Conservation (phyloP, 35 echinoderm and acorn worm genomes). For the Apostichopus californicus region DNA sequence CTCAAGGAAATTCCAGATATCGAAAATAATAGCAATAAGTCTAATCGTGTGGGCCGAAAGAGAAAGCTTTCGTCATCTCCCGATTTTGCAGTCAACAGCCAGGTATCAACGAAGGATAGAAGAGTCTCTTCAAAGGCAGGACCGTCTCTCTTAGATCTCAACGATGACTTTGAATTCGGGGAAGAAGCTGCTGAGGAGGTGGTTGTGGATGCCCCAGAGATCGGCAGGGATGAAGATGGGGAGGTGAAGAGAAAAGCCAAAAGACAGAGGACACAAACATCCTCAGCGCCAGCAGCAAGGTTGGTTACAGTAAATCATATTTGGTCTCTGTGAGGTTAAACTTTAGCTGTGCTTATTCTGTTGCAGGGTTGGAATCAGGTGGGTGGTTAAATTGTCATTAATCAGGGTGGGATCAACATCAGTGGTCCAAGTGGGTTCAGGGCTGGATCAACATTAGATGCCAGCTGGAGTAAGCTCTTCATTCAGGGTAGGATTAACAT, state of each 20-base stretch:
- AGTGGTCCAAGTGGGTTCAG: no score
- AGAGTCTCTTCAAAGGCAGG: neutral
- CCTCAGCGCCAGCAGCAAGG: neutral
- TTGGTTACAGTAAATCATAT: neutral
- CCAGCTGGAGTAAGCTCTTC: no score
- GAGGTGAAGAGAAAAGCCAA: conserved; percentile 31
- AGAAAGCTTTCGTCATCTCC: neutral
- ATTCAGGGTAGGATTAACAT: no score
- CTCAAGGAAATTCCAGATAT: neutral
- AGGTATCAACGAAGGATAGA: neutral
- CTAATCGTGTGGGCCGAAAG: neutral
- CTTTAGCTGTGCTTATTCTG: neutral
- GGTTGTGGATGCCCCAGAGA: neutral
- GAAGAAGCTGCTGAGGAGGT: conserved; percentile 18
- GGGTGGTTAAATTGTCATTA: no score
- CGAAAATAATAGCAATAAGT: neutral
- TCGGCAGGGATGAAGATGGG: neutral
- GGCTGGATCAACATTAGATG: no score
- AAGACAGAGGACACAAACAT: conserved; percentile 11
- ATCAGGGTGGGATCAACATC: no score
- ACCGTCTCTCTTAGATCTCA: conserved; percentile 7
- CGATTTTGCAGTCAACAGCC: neutral
- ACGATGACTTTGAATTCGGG: conserved; percentile 37
- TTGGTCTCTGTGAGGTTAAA: neutral
- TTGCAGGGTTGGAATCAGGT: no score